Evolutionary conservation across 2,888 invertebrate species (phyloP).

Genomic region (Aleiodes testaceus): DNA sequence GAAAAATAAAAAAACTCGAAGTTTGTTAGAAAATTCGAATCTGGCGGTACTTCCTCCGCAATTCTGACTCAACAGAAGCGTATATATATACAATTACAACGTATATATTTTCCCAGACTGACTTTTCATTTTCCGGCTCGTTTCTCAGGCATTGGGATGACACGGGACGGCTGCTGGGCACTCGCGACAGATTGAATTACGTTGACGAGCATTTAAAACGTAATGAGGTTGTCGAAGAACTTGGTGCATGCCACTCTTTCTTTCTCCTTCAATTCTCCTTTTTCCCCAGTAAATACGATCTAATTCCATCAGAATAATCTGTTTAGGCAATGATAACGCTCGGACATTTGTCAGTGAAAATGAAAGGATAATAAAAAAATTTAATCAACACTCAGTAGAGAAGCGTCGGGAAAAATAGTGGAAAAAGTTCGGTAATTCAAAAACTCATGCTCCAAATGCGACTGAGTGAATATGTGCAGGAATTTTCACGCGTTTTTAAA

Average conservation of each 20-base stretch:
- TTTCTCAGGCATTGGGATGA: conserved; percentile 24
- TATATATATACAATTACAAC: background rate
- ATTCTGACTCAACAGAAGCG: background rate
- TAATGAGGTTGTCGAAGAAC: conserved; percentile 41
- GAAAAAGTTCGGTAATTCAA: background rate
- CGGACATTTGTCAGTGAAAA: too few relatives aligned
- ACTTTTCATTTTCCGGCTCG: conserved; percentile 6
- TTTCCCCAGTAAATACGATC: background rate
- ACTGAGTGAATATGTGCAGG: conserved; percentile 15
- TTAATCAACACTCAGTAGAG: background rate
- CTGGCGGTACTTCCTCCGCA: background rate
- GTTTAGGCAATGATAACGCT: conserved; percentile 20
- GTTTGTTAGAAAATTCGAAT: conserved; percentile 53
- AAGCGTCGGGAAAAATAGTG: background rate
- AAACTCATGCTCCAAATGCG: conserved; percentile 20
- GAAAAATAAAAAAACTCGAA: conserved; percentile 17
- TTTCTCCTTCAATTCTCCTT: background rate
- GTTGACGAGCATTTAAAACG: conserved; percentile 41
- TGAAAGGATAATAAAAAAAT: too few relatives aligned
- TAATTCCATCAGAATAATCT: conserved; percentile 4
- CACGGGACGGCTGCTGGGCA: conserved; percentile 11
- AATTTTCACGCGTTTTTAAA: conserved; percentile 51
- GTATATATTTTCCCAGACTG: background rate
- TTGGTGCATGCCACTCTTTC: background rate
- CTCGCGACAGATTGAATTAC: conserved; percentile 42